A percentile compares a stretch with the other conserved stretches of the same genome.
These are phyloP conservation scores for Ceratosolen solmsi DNA, from an alignment of 1,140 invertebrate genomes.

Conservation along the genomic window DNA sequence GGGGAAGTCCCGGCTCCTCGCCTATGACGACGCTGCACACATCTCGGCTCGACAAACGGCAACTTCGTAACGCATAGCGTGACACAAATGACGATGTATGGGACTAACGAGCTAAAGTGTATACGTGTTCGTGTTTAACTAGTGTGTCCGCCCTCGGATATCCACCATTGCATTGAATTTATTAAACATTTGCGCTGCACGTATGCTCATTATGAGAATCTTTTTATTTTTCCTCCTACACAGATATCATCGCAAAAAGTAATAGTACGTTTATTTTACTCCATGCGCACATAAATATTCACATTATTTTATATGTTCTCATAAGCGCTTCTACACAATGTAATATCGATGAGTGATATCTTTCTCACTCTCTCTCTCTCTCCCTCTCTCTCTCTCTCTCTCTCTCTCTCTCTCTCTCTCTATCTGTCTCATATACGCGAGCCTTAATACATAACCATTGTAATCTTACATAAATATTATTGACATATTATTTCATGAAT, in stretches of 20 bases:
- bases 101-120: background rate
- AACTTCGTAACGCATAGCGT: background rate
- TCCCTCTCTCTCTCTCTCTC: no score
- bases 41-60: background rate
- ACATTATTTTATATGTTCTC: background rate
- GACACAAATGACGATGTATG: background rate
- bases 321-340: background rate
- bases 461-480: background rate
- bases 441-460: background rate
- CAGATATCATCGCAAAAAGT: background rate
- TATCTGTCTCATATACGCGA: no score
- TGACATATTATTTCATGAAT: background rate
- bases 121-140: background rate
- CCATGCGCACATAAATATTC: background rate
- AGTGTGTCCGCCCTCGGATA: background rate
- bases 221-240: background rate
- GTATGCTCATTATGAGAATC: background rate
- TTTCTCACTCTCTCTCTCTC: no score
- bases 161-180: background rate
- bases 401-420: no score
- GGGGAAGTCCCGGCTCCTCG: background rate
- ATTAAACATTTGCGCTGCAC: background rate
- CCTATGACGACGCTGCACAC: background rate
- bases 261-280: background rate
- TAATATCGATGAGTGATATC: background rate